Evolutionary conservation across 2,888 invertebrate species (phyloP).

Genomic region (Sinodicranocentrus sp.): DNA sequence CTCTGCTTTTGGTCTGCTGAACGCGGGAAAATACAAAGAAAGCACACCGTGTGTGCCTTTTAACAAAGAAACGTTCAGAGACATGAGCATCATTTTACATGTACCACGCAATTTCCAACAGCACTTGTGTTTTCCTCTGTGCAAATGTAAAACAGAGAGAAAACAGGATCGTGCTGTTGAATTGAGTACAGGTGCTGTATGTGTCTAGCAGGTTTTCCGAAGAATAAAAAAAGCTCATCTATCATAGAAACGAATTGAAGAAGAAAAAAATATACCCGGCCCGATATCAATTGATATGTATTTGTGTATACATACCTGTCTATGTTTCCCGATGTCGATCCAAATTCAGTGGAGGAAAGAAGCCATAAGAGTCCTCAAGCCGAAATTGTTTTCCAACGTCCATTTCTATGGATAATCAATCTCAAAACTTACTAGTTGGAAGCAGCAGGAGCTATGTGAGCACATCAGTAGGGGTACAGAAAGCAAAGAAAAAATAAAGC

Average conservation of each 20-base stretch:
- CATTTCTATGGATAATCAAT: conserved; percentile 23
- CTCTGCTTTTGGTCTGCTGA: no score
- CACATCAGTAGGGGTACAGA: conserved; percentile 7
- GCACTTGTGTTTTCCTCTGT: not conserved
- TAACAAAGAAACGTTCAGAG: no score
- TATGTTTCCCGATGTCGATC: not conserved
- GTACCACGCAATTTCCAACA: no score
- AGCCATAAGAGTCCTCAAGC: conserved; percentile 19
- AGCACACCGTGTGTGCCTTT: no score
- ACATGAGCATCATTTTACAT: no score
- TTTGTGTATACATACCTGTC: not conserved
- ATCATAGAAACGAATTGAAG: conserved; percentile 31
- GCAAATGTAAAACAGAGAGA: not conserved
- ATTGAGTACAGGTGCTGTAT: not conserved
- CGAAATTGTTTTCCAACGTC: conserved; percentile 16
- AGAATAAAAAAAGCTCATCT: conserved; percentile 50
- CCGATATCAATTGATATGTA: conserved; percentile 26
- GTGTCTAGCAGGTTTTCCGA: conserved; percentile 28
- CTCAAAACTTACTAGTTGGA: not conserved
- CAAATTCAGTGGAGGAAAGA: conserved; percentile 5
- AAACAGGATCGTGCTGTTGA: not conserved
- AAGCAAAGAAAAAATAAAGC: not conserved
- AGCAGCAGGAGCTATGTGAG: not conserved
- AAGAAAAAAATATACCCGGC: no score
- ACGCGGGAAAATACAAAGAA: no score